Evolutionary conservation across 2,113 vertebrate genomes (phyloP).

Genomic region (Todiramphus chloris): DNA sequence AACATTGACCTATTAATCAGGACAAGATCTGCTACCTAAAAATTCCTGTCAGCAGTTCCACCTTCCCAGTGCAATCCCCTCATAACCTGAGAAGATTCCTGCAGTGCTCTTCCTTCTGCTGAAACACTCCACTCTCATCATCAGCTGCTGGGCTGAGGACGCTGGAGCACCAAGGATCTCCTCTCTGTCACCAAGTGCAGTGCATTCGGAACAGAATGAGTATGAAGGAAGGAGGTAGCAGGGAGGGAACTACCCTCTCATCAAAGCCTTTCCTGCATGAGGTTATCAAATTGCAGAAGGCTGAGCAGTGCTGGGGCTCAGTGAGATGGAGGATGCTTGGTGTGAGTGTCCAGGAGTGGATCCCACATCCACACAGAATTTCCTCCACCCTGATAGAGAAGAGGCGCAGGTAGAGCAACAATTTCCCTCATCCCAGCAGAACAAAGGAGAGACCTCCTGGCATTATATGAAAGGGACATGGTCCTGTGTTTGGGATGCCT

Average conservation of each 20-base stretch:
- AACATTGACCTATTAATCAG: background rate
- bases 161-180: background rate
- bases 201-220: background rate
- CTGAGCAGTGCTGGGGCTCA: background rate
- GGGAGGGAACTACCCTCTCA: background rate
- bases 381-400: background rate
- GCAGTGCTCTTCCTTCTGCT: background rate
- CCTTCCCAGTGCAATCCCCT: background rate
- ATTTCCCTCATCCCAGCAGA: background rate
- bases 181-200: background rate
- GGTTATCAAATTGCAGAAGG: background rate
- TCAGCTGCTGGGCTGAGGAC: background rate
- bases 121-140: too few relatives aligned
- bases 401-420: background rate
- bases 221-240: background rate
- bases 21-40: background rate
- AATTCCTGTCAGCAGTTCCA: background rate
- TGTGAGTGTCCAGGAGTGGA: background rate
- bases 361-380: background rate
- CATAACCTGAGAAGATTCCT: background rate
- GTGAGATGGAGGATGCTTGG: fast-evolving
- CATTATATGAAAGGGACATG: background rate
- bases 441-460: background rate
- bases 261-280: background rate
- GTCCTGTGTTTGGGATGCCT: background rate